These are phyloP conservation scores for Phataginus tricuspis DNA, from an alignment of 2,797 vertebrate genomes.

Conservation along the genomic window DNA sequence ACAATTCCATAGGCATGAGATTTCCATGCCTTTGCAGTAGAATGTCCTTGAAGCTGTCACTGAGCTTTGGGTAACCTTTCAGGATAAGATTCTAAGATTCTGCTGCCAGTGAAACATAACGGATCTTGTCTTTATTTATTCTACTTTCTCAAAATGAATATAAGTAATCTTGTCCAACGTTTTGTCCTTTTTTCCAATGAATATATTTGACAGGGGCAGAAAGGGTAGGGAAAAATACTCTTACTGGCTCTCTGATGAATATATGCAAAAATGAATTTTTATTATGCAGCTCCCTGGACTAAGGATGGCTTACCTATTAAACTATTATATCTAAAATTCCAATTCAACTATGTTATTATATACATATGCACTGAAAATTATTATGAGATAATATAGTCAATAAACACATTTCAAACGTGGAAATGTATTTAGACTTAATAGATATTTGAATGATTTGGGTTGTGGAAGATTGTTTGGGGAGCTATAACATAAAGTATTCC, in stretches of 20 bases:
- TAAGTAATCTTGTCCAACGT: conserved; percentile 73
- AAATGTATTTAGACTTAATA: conserved; percentile 63
- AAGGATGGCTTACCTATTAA: conserved; percentile 76
- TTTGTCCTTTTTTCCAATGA: conserved; percentile 68
- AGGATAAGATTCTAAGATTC: conserved; percentile 63
- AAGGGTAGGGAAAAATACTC: conserved; percentile 57
- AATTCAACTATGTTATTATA: conserved; percentile 72
- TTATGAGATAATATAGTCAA: conserved; percentile 71
- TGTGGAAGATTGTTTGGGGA: conserved; percentile 67
- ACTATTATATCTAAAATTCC: conserved; percentile 75
- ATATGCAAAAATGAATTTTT: conserved; percentile 82
- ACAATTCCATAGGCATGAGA: background rate
- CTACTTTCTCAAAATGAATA: conserved; percentile 78
- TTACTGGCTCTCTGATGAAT: conserved; percentile 77
- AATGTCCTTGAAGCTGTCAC: conserved; percentile 70
- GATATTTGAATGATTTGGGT: conserved; percentile 77
- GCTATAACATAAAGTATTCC: conserved; percentile 73
- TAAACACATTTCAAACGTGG: conserved; percentile 72
- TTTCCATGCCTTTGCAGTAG: conserved; percentile 15
- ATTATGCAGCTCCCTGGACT: conserved; percentile 74
- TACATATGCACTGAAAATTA: conserved; percentile 73
- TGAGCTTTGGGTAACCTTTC: conserved; percentile 68
- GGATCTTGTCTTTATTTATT: conserved; percentile 80
- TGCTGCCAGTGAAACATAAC: conserved; percentile 63
- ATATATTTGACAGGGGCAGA: conserved; percentile 59